A percentile compares a stretch with the other conserved stretches of the same genome.
phyloP scores from a whole-genome alignment of 2,797 vertebrate species.

The Rhinophrynus dorsalis region DNA sequence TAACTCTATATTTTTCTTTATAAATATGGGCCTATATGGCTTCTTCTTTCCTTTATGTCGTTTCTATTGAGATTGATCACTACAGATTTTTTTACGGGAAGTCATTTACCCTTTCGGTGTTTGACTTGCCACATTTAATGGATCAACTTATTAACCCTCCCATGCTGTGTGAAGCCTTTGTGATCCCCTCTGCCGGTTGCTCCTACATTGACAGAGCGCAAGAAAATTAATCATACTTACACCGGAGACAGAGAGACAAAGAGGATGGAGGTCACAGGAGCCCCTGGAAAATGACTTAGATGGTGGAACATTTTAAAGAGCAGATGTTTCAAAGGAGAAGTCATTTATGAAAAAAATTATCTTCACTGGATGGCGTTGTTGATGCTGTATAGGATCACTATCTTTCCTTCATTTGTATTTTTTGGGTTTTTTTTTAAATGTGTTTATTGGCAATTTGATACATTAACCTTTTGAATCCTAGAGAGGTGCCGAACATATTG shows the following conservation, averaged over 20 bases:
- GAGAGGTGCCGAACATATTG: no score
- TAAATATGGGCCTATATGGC: neutral
- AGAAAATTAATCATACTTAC: slow-evolving; percentile 50
- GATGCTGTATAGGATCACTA: slow-evolving; percentile 22
- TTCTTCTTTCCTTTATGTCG: neutral
- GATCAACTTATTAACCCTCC: slow-evolving; percentile 46
- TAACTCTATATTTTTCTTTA: no score
- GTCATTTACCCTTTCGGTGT: slow-evolving; percentile 40
- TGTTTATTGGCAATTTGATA: no score
- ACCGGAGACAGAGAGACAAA: slow-evolving; percentile 44
- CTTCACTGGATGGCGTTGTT: slow-evolving; percentile 8
- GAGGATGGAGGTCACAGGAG: slow-evolving; percentile 41
- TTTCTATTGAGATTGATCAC: slow-evolving; percentile 42
- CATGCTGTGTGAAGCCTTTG: slow-evolving; percentile 38
- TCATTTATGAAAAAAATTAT: slow-evolving; percentile 39
- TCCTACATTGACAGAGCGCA: slow-evolving; percentile 30
- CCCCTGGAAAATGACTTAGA: slow-evolving; percentile 40
- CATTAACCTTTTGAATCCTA: no score
- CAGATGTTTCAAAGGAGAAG: slow-evolving; percentile 47
- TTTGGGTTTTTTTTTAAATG: no score
- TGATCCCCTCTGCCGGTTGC: slow-evolving; percentile 11
- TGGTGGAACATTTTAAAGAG: slow-evolving; percentile 41
- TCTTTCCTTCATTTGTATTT: slow-evolving; percentile 22
- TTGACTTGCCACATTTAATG: slow-evolving; percentile 47
- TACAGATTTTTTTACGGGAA: slow-evolving; percentile 37